Evolutionary conservation across 2,113 vertebrate genomes (phyloP).

Genomic region (Rafetus swinhoei): DNA sequence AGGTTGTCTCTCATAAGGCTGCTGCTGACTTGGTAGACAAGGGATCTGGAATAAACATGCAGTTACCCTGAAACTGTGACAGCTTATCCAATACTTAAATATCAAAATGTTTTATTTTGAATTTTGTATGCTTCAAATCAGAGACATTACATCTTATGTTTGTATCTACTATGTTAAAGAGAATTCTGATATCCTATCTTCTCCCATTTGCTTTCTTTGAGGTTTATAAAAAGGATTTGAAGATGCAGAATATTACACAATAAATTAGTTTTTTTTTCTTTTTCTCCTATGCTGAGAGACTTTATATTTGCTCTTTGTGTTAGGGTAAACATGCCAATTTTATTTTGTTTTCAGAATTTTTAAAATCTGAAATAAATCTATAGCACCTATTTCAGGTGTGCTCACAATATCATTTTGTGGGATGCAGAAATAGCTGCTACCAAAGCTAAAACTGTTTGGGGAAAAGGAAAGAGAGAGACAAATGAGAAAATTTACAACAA

Average conservation of each 20-base stretch:
- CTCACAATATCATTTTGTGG: neutral
- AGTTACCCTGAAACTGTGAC: too few species aligned
- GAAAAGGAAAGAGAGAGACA: neutral
- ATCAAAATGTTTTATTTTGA: neutral
- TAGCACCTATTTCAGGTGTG: neutral
- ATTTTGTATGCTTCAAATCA: neutral
- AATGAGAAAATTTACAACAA: neutral
- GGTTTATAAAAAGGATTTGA: neutral
- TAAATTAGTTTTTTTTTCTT: too few species aligned
- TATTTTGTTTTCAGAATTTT: neutral
- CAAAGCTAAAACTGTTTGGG: neutral
- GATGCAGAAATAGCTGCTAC: constrained; percentile 8
- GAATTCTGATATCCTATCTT: rapidly evolving
- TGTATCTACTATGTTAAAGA: neutral
- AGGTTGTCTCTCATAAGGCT: too few species aligned
- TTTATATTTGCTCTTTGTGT: rapidly evolving
- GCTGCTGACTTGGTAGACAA: too few species aligned
- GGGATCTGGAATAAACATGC: too few species aligned
- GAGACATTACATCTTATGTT: neutral
- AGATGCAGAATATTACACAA: neutral
- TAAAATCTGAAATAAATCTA: neutral
- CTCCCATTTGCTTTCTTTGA: rapidly evolving
- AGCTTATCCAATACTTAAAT: neutral
- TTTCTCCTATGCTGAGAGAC: too few species aligned
- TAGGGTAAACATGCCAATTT: neutral